Base-by-base conservation (phyloP, 53 echinoderm and acorn worm genomes). In the Holothuria scabra region DNA sequence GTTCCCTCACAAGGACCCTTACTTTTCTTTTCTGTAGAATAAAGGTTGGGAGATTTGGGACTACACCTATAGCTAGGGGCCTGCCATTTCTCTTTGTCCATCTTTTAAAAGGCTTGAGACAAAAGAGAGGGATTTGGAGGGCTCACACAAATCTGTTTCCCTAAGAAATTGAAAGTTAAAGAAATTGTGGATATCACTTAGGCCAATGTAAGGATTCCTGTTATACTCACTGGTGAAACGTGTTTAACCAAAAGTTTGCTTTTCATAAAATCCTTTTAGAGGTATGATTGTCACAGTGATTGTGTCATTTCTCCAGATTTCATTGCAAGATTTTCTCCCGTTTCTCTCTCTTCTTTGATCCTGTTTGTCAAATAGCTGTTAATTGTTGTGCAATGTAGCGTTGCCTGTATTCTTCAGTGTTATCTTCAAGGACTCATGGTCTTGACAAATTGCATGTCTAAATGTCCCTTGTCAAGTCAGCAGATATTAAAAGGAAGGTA, bases 141-240 rank as follows among this genome's bases (percentile, higher is more conserved):
- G 35, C 31, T 69, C 31, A 34, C 14, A 21, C 20, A 19, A 69
- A 30, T 69, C 69, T 69, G 69, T 69, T 69, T 32, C 35, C 35
- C 19, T 69, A 69, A 69, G 69, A 69, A 69, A 69, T 69, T 41
- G 44, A 69, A 69, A 69, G 69, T 69, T 69, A 69, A 69, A 69
- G 69, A 69, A 69, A 69, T 69, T 69, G 69, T 69, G 69, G 69
- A 69, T 69, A 69, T 69, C 69, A 69, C 35, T 69, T 22, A 37
- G 35, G 11, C 69, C 34, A 21, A 69, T 41, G 34, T 69, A 69
- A 34, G 69, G 69, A 69, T 69, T 69, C 69, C 69, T 10, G 69
- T 69, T 69, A 34, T 69, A 32, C 41, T 69, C 41, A 37, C 46
- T 8, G 11, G 20, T 28, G 41, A 69, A 44, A 34, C 35, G 35